Base-by-base conservation (phyloP, 1,140 invertebrate species). In the Plutomurus gul region DNA sequence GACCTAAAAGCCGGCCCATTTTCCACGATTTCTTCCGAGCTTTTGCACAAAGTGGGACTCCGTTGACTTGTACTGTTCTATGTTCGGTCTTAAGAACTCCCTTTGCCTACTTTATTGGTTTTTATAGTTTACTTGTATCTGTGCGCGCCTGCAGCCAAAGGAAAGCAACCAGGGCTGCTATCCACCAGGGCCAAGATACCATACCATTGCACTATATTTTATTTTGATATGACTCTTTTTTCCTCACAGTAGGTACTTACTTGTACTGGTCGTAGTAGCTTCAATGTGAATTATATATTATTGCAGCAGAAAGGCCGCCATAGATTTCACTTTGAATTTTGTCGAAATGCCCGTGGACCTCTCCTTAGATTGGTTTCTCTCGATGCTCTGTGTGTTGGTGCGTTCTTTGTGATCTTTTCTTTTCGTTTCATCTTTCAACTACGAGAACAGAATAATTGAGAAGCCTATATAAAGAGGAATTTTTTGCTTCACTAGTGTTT, bases 21-120 rank as follows among this genome's bases (percentile, higher is more conserved):
- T 75, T 49, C 36, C 36, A 36, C 30, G 30, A 70, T 70, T 70
- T 39, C 60, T 75, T 75, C 43, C 73, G 47, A 75, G 73, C 73
- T 30, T 49, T 30, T 75, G 73, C 22, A 75, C 73, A 75, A n/a
- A 75, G 22, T 75, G 73, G 73, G 73, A 11, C 73, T 47, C 47
- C 25, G 18, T 51, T 51, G 20, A 51, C 47, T 51, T 51, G 47
- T 51, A 51, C 47, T 51, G 47, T 51, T 51, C 47, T 51, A 51
- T 51, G 20, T 51, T 22, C 47, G 25, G 47, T 51, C 47, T 22
- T 51, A 51, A 51, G 47, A 22, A 51, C 47, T 51, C 47, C 47
- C 25, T n/a, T 18, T 51, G 20, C 47, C 25, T 51, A 51, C 47
- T 51, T 51, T 51, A 51, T 51, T 51, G 47, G 47, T 51, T 51